Percentiles rank a stretch among this genome's conserved stretches.
These are phyloP conservation scores for Platycnemis pennipes DNA, from an alignment of 2,888 invertebrate genomes.

Conservation along the genomic window DNA sequence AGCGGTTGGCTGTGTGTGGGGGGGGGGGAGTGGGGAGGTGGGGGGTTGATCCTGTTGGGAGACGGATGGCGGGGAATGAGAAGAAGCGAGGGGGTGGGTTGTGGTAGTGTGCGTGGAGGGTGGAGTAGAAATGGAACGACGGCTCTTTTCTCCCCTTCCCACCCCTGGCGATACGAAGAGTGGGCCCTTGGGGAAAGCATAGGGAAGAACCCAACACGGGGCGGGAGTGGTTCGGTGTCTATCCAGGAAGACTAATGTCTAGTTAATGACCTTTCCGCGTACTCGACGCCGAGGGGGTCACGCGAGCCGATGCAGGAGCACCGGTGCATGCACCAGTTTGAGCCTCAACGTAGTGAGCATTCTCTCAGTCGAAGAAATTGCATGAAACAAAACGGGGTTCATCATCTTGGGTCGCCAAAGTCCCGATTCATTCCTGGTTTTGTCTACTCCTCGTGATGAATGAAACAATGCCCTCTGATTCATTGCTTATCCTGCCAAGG, in stretches of 20 bases:
- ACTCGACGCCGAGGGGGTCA: background rate
- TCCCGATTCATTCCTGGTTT: background rate
- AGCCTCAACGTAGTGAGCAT: background rate
- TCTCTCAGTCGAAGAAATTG: background rate
- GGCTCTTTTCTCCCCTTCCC: background rate
- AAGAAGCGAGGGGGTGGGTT: background rate
- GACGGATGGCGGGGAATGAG: too few species aligned
- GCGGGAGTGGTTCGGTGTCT: background rate
- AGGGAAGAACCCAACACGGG: background rate
- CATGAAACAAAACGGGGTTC: background rate
- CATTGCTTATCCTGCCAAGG: too few species aligned
- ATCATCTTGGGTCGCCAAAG: background rate
- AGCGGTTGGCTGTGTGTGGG: background rate
- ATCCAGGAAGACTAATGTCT: background rate
- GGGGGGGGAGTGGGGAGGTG: background rate
- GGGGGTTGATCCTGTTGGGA: background rate
- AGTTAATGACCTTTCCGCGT: constrained; percentile 15
- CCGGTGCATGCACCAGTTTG: background rate
- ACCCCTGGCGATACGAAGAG: background rate
- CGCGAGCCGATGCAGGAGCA: background rate
- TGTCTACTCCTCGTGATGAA: background rate
- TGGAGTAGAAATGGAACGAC: too few species aligned
- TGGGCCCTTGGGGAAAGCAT: background rate
- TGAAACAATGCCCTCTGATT: too few species aligned
- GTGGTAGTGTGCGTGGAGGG: too few species aligned